Percentiles rank a stretch among this genome's conserved stretches.
Conservation (phyloP, 2,797 vertebrate genomes). For the Pseudomugil gertrudae region DNA sequence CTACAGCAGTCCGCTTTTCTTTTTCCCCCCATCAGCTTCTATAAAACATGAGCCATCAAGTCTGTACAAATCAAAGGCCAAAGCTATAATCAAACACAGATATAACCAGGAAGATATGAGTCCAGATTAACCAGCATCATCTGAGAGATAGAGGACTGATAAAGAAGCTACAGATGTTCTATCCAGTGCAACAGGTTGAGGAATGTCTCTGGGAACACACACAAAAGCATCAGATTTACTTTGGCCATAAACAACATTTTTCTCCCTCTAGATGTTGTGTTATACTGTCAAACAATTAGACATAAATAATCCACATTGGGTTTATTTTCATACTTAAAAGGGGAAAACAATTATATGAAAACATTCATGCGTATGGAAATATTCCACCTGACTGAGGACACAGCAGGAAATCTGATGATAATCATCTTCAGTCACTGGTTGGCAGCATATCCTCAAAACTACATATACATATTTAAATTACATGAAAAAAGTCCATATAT, state of each 20-base stretch:
- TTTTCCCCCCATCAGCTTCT: neutral
- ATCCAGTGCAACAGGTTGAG: constrained; percentile 26
- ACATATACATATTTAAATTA: neutral
- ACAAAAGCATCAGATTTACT: constrained; percentile 53
- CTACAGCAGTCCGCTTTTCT: neutral
- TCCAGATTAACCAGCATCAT: constrained; percentile 18
- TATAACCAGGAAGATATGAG: neutral
- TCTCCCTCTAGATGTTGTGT: constrained; percentile 27
- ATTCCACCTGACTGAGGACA: constrained; percentile 17
- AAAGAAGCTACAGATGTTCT: constrained; percentile 9
- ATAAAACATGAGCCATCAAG: constrained; percentile 30
- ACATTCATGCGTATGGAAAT: neutral
- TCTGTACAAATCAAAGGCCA: constrained; percentile 19
- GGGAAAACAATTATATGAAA: neutral
- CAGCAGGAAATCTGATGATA: constrained; percentile 29
- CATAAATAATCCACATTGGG: constrained; percentile 7
- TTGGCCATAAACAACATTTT: constrained; percentile 60
- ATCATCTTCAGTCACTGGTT: constrained; percentile 18
- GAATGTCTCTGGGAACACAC: constrained; percentile 49
- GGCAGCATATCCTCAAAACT: neutral
- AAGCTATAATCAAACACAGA: constrained; percentile 6
- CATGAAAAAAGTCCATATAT: no score
- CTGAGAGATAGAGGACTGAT: constrained; percentile 14
- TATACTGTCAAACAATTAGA: constrained; percentile 31
- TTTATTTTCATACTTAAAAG: constrained; percentile 9